A percentile compares a stretch with the other conserved stretches of the same genome.
Conservation (phyloP, 2,113 vertebrate species). For the Nerophis ophidion region DNA sequence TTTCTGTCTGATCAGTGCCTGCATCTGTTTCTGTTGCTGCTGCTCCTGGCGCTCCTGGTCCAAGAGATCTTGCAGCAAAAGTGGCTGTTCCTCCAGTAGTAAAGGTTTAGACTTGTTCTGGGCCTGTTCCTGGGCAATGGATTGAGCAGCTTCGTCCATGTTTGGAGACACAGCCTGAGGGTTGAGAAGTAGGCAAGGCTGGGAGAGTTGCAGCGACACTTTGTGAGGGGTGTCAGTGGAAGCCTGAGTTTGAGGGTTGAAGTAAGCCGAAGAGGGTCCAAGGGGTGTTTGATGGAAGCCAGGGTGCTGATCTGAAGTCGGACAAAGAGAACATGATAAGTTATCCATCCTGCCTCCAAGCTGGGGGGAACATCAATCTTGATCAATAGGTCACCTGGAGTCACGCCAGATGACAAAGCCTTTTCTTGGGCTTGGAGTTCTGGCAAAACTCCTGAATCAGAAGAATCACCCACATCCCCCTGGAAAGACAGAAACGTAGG, state of each 20-base stretch:
- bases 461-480: constrained; percentile 30
- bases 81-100: constrained; percentile 90
- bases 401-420: neutral
- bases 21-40: constrained; percentile 97
- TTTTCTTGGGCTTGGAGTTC: constrained; percentile 28
- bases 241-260: constrained; percentile 53
- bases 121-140: constrained; percentile 47
- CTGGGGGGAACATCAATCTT: neutral
- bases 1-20: constrained; percentile 89
- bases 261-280: constrained; percentile 37
- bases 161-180: constrained; percentile 35
- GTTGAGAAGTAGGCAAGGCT: constrained; percentile 71
- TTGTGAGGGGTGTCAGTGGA: constrained; percentile 1
- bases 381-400: constrained; percentile 24
- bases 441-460: constrained; percentile 2
- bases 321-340: neutral
- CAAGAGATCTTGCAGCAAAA: constrained; percentile 92
- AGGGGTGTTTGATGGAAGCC: constrained; percentile 41
- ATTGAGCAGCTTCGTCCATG: constrained; percentile 23
- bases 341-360: neutral
- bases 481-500: constrained; percentile 1
- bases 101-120: constrained; percentile 68
- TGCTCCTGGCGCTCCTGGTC: constrained; percentile 97
- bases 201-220: constrained; percentile 45
- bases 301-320: constrained; percentile 29